These are phyloP conservation scores for Silvanus unidentatus DNA, from an alignment of 2,888 invertebrate species.

Conservation along the genomic window DNA sequence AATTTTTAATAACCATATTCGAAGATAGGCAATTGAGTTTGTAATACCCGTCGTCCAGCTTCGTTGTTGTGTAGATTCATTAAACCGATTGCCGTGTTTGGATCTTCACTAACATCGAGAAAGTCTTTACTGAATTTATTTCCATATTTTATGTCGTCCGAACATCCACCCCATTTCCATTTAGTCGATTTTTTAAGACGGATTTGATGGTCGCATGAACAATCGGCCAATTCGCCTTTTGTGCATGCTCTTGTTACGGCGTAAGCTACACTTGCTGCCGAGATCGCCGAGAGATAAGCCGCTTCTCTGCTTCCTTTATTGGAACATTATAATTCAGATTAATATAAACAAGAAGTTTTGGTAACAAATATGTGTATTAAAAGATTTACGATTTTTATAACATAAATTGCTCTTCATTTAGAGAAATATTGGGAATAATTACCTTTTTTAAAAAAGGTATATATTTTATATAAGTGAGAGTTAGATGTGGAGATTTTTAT, in stretches of 20 bases:
- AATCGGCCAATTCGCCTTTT: slow-evolving; percentile 78
- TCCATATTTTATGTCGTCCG: slow-evolving; percentile 82
- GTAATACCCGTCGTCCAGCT: slow-evolving; percentile 75
- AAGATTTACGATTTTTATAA: too few relatives aligned
- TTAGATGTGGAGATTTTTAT: too few relatives aligned
- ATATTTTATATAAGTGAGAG: too few relatives aligned
- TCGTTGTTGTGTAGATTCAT: slow-evolving; percentile 93
- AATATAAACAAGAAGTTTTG: too few relatives aligned
- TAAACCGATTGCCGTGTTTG: slow-evolving; percentile 64
- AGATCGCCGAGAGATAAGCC: slow-evolving; percentile 83
- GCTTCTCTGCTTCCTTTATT: slow-evolving; percentile 84
- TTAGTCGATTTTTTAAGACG: slow-evolving; percentile 58
- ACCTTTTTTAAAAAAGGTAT: too few relatives aligned
- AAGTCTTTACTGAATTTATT: slow-evolving; percentile 82
- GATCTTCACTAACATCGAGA: slow-evolving; percentile 75
- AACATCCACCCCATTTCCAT: slow-evolving; percentile 93
- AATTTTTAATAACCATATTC: not conserved
- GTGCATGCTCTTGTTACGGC: slow-evolving; percentile 83
- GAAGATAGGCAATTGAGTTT: not conserved
- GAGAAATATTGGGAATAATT: not conserved
- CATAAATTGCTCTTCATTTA: too few relatives aligned
- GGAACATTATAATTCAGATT: too few relatives aligned
- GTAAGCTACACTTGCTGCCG: slow-evolving; percentile 84
- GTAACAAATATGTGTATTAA: too few relatives aligned
- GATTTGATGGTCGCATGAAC: slow-evolving; percentile 71